These are phyloP conservation scores for Vulpes lagopus DNA, from an alignment of 2,113 vertebrate genomes.

Conservation along the genomic window DNA sequence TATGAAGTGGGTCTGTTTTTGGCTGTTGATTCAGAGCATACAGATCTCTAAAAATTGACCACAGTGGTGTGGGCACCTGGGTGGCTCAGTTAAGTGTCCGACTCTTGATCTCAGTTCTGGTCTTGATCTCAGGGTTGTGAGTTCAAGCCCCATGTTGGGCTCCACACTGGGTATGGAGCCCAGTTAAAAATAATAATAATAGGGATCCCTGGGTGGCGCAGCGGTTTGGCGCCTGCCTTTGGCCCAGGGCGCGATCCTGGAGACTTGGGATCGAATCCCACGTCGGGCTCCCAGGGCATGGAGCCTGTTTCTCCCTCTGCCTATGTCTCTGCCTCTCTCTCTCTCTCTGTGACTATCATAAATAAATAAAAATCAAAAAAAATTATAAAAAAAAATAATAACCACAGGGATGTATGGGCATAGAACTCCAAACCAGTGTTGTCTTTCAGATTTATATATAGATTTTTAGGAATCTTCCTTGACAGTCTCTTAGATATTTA, in stretches of 20 bases:
- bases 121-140: neutral
- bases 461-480: slow-evolving; percentile 32
- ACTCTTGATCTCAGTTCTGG: neutral
- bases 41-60: slow-evolving; percentile 6
- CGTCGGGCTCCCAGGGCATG: too few relatives aligned
- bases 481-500: neutral
- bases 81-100: neutral
- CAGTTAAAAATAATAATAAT: neutral
- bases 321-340: too few relatives aligned
- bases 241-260: too few relatives aligned
- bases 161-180: neutral
- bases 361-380: too few relatives aligned
- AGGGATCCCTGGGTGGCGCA: too few relatives aligned
- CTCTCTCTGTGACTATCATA: too few relatives aligned
- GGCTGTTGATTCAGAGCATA: neutral
- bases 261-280: too few relatives aligned
- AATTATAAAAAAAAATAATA: neutral
- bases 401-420: neutral
- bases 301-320: too few relatives aligned
- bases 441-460: neutral
- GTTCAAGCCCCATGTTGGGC: neutral
- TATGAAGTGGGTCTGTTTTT: neutral
- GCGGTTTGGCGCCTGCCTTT: too few relatives aligned
- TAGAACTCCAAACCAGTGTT: neutral
- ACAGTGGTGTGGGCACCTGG: neutral